Percentiles rank a stretch among this genome's conserved stretches.
phyloP scores from a whole-genome alignment of 2,797 vertebrate genomes.

The Botia almorhae region DNA sequence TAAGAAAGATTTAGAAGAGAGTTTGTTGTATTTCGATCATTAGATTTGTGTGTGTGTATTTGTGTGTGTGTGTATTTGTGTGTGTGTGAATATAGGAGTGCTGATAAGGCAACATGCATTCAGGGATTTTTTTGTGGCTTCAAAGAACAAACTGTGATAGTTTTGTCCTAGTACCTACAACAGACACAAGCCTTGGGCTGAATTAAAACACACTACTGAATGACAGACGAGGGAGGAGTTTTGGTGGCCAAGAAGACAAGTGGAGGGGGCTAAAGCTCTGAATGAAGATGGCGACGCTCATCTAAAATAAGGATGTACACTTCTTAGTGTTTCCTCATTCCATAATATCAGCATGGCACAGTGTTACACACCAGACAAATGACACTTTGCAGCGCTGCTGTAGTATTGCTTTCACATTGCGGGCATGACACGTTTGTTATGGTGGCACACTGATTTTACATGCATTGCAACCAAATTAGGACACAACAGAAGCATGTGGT shows the following conservation, averaged over 20 bases:
- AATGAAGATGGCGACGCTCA: conserved; percentile 44
- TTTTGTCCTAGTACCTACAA: conserved; percentile 57
- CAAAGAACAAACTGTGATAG: conserved; percentile 72
- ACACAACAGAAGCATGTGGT: conserved; percentile 27
- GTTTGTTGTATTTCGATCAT: conserved; percentile 26
- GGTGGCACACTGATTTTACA: conserved; percentile 57
- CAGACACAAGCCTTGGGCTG: conserved; percentile 52
- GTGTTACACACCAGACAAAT: conserved; percentile 54
- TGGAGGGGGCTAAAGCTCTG: conserved; percentile 41
- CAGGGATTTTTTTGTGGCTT: conserved; percentile 74
- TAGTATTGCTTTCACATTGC: conserved; percentile 59
- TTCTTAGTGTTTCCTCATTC: conserved; percentile 51
- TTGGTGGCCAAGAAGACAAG: conserved; percentile 59
- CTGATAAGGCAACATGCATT: conserved; percentile 84
- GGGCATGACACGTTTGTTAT: conserved; percentile 53
- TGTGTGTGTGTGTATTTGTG: conserved; percentile 40
- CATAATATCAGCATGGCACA: conserved; percentile 43
- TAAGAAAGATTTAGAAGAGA: conserved; percentile 19
- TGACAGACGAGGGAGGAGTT: conserved; percentile 48
- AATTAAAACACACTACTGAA: conserved; percentile 51
- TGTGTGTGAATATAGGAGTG: conserved; percentile 65
- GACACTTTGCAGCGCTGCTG: conserved; percentile 41
- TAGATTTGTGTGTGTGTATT: conserved; percentile 40
- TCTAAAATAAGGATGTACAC: conserved; percentile 43
- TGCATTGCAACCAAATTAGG: conserved; percentile 52